phyloP scores from a whole-genome alignment of 2,888 invertebrate species.

The Ornithoptera alexandrae region DNA sequence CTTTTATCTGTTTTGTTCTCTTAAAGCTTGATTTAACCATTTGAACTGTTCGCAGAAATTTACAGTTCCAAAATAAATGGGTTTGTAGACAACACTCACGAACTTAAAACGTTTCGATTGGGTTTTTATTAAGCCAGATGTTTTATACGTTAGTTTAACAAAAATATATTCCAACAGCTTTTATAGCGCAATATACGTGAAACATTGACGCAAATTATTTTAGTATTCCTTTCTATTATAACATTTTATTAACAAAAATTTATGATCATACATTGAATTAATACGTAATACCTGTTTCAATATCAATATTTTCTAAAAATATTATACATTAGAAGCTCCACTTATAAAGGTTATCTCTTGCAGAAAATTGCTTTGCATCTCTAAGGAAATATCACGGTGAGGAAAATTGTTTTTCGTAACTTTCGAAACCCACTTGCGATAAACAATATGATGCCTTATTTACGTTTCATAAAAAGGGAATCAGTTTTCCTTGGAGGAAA shows the following conservation, averaged over 20 bases:
- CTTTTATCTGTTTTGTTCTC: conserved; percentile 51
- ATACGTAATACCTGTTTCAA: conserved; percentile 23
- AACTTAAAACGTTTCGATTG: conserved; percentile 21
- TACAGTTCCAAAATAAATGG: conserved; percentile 38
- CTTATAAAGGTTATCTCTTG: conserved; percentile 68
- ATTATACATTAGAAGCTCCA: conserved; percentile 54
- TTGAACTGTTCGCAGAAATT: conserved; percentile 41
- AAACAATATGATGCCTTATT: conserved; percentile 30
- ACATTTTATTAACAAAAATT: conserved; percentile 15
- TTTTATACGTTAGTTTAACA: conserved; percentile 44
- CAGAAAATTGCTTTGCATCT: conserved; percentile 77
- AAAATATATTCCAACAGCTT: conserved; percentile 42
- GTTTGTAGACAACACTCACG: conserved; percentile 29
- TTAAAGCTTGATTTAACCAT: conserved; percentile 52
- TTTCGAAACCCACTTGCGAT: conserved; percentile 49
- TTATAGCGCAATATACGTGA: conserved; percentile 11
- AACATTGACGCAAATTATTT: background rate
- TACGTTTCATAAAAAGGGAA: conserved; percentile 31
- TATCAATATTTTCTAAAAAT: conserved; percentile 30
- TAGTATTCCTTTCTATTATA: conserved; percentile 7
- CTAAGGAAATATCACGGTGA: conserved; percentile 69
- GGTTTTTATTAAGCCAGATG: conserved; percentile 48
- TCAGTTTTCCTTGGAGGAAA: conserved; percentile 25
- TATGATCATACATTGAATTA: conserved; percentile 13
- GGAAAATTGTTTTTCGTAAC: conserved; percentile 62